Conservation (phyloP, 2,888 invertebrate species). For the Urechis unicinctus region DNA sequence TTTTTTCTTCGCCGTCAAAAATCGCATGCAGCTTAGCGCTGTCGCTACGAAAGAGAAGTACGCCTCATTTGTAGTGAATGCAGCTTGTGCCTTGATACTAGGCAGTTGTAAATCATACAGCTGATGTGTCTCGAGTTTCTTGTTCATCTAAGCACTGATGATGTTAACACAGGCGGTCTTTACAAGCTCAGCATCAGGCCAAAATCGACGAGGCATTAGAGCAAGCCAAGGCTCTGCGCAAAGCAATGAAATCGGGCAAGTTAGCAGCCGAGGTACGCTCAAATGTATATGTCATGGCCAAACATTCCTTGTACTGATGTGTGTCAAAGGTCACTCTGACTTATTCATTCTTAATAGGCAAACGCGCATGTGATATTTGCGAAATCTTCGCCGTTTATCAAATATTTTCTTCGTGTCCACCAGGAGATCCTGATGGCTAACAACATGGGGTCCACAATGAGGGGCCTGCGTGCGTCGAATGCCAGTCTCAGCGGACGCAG, state of each 20-base stretch:
- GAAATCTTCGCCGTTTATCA: neutral
- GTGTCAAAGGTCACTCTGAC: too few species aligned
- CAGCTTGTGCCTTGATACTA: neutral
- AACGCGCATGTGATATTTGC: neutral
- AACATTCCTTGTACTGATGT: too few species aligned
- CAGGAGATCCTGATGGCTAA: constrained; percentile 25
- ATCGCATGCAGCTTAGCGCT: constrained; percentile 40
- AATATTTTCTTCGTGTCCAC: neutral
- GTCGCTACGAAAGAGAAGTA: constrained; percentile 43
- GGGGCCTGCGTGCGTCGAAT: neutral
- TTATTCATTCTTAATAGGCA: too few species aligned
- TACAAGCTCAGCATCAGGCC: constrained; percentile 44
- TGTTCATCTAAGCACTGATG: too few species aligned
- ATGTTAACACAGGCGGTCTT: constrained; percentile 30
- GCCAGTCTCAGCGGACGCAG: neutral
- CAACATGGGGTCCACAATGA: constrained; percentile 27
- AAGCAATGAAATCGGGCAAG: constrained; percentile 37
- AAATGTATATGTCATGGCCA: too few species aligned
- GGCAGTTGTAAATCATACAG: too few species aligned
- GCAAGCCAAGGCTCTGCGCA: constrained; percentile 36
- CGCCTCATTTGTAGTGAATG: neutral
- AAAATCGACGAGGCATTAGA: constrained; percentile 42
- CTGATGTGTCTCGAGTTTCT: too few species aligned
- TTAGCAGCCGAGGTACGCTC: constrained; percentile 26
- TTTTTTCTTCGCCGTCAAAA: constrained; percentile 47